phyloP scores from a whole-genome alignment of 1,140 invertebrate genomes.

The Caenorhabditis remanei region DNA sequence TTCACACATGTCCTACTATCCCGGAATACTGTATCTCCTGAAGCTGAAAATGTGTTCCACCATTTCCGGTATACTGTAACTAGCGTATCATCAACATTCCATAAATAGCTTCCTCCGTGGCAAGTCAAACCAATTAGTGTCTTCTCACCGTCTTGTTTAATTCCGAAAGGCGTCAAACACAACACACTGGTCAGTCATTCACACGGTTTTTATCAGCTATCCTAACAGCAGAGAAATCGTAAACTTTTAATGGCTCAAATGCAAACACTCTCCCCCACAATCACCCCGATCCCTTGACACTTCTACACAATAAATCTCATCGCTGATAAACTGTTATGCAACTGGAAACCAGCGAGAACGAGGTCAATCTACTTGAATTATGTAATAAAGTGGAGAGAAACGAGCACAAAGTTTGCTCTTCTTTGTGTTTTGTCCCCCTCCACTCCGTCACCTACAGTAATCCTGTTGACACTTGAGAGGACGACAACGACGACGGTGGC shows the following conservation, averaged over 20 bases:
- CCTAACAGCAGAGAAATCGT: not conserved
- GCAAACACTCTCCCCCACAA: constrained; percentile 4
- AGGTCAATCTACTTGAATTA: constrained; percentile 41
- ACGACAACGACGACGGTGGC: too few relatives aligned
- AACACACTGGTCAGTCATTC: constrained; percentile 13
- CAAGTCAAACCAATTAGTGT: not conserved
- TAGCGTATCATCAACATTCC: not conserved
- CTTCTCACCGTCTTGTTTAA: not conserved
- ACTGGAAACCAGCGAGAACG: not conserved
- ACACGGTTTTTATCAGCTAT: not conserved
- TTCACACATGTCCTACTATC: too few relatives aligned
- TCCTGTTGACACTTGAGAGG: constrained; percentile 19
- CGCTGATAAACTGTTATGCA: constrained; percentile 23
- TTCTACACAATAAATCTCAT: constrained; percentile 17
- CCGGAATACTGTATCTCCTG: too few relatives aligned
- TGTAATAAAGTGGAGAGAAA: not conserved
- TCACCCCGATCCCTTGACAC: not conserved
- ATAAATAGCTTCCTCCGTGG: not conserved
- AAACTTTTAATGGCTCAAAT: constrained; percentile 43
- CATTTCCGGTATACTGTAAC: not conserved
- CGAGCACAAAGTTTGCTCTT: constrained; percentile 11
- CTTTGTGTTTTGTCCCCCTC: not conserved
- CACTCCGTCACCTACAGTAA: not conserved
- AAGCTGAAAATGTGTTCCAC: too few relatives aligned
- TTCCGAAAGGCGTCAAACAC: not conserved